Base-by-base conservation (phyloP, 2,113 vertebrate species). In the Ceyx melanurus region DNA sequence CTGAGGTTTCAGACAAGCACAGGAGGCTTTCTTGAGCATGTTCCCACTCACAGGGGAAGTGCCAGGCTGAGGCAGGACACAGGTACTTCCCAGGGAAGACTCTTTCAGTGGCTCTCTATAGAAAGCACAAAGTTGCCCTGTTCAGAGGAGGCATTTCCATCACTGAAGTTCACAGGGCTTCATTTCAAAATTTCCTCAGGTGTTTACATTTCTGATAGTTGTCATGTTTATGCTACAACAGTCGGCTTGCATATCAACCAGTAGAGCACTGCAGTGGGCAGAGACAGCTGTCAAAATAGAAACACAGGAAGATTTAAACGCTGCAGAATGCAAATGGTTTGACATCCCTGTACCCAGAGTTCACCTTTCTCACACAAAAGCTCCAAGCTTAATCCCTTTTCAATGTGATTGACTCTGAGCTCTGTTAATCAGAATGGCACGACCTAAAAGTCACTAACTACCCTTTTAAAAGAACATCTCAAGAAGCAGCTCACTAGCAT, bases 1-100 rank as follows among this genome's bases (percentile, higher is more conserved):
- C 14, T 0, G 0, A 73, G 25, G 53, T 12, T 10, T 46, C 20
- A 51, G 43, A 71, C 4, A 15, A 43, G 65, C 61, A 15, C 5
- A 0, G 2, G 1, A 20, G 31, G 43, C n/a, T 43, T 89, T 75
- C 76, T 82, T 75, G 29, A 43, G 54, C 21, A 33, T 0, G 0
- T 45, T 67, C 54, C 73, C 77, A 45, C 46, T 23, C 10, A 37
- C 35, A 65, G 31, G 13, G 22, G 13, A 89, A 89, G 66, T 28
- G 26, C 11, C 31, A 82, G 45, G 61, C 61, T 64, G 26, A 84
- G 60, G 40, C 56, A 90, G 83, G 57, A 92, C 78, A 62, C 64
- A 70, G 51, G 22, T 26, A 74, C 28, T 86, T 92, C 68, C 57
- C 51, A 5, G 40, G 2, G 58, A 61, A 83, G 61, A 11, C 13